Percentiles rank a stretch among this genome's conserved stretches.
Evolutionary conservation across 2,113 vertebrate species (phyloP).

Genomic region (Psittacula cyanocephala): DNA sequence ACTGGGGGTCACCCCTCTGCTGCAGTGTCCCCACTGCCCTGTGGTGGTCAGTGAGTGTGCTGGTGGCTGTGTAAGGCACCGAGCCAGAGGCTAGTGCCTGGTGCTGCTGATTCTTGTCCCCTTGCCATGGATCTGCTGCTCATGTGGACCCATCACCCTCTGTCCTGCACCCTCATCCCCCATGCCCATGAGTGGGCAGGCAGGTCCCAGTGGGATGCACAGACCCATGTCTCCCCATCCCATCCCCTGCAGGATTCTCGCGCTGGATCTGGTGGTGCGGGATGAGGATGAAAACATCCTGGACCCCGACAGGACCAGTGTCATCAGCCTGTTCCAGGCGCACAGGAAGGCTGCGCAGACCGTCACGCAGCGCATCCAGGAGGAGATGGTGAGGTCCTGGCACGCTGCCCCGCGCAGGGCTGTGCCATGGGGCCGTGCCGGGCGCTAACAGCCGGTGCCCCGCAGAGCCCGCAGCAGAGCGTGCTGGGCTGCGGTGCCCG

Average conservation of each 20-base stretch:
- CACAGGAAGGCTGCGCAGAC: background rate
- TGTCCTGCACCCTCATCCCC: background rate
- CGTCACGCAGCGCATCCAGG: constrained; percentile 33
- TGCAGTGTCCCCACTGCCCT: background rate
- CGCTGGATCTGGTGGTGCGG: constrained; percentile 61
- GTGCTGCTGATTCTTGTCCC: background rate
- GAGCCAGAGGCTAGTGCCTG: background rate
- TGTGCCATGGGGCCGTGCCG: background rate
- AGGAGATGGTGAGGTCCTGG: constrained; percentile 50
- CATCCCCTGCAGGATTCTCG: background rate
- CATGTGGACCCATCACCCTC: accelerated
- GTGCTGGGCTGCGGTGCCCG: background rate
- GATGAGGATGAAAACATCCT: constrained; percentile 61
- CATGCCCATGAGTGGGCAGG: accelerated
- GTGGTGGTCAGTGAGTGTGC: background rate
- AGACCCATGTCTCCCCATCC: accelerated
- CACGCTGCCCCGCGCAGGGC: no score
- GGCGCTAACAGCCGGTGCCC: background rate
- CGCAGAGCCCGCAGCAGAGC: background rate
- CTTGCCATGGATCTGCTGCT: background rate
- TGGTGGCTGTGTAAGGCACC: background rate
- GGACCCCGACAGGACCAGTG: constrained; percentile 53
- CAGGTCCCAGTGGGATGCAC: accelerated
- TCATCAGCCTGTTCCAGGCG: constrained; percentile 65
- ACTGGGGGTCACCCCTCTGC: background rate